Evolutionary conservation across 1,140 invertebrate genomes (phyloP), one percentile per base, ranked within the genome.

Genomic region (Ooceraea biroi): DNA sequence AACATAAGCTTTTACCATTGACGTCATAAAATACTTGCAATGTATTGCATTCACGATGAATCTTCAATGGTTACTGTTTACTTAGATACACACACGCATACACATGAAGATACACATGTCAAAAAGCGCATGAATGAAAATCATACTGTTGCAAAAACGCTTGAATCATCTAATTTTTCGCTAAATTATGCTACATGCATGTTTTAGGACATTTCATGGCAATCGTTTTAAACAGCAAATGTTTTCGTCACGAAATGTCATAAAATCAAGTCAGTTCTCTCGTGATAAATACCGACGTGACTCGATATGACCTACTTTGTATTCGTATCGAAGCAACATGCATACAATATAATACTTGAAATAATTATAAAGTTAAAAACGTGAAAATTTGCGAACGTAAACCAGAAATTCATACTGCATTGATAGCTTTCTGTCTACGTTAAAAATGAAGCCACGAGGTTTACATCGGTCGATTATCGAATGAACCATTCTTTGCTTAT

Each of bases 11-110:
- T 36, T 30, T 69, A 78, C 68, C 50, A 69, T 80, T 80, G 63
- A 69, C 30, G 69, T 48, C 50, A 78, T 55, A 69, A 30, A 69
- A 78, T 78, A 27, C 55, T 36, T 69, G 69, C 76, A 57, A 69
- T 69, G 65, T 57, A 50, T 1, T 55, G 19, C 76, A 69, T 80
- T 80, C 50, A 46, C 36, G 30, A 57, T 19, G 36, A 69, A 69
- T 69, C 50, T 19, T 80, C 27, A 80, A 80, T 69, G 65, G 36
- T 22, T 48, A 27, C 50, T 17, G 48, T 76, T 76, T 73, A 27
- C 27, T 36, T 72, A 12, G 52, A 41, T 30, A 52, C 41, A n/a
- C 46, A 22, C 44, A 58, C n/a, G 25, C 3, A 46, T 46, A 52
- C 69, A 25, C 50, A 73, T 50, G 69, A 74, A 22, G 8, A 41